Base-by-base conservation (phyloP, 2,888 invertebrate genomes). In the Cephus rjabovi region DNA sequence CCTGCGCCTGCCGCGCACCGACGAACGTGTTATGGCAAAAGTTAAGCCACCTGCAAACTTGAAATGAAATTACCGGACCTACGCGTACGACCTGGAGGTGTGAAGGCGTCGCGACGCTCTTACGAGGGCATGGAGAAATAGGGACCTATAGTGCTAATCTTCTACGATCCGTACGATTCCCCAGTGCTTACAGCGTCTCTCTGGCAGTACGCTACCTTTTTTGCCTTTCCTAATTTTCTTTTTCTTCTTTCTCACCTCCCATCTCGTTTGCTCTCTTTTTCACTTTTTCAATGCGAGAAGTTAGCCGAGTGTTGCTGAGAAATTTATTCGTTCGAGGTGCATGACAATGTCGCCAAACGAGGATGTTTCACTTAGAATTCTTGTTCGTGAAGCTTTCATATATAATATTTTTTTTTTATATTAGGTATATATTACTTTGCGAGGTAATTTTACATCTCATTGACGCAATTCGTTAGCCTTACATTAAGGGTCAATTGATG, bases 21-120 rank as follows among this genome's bases (percentile, higher is more conserved):
- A 88, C 88, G 89, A 87, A 89, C 91, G 90, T 90, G 91, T 90
- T 90, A 87, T 85, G 84, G 90, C 88, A 91, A 91, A 90, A 90
- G 91, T 91, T 90, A 91, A 91, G 88, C 90, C 85, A 87, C 89
- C 87, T 87, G 88, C 87, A 85, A 87, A 87, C 86, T 86, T 85
- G 78, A 80, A 82, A 81, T 81, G 79, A 83, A 82, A 84, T 82
- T 83, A 83, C 81, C 81, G 80, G 75, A 73, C 73, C 78, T 77
- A 75, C 76, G 71, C 34, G 31, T 31, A n/a, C 31, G 71, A 33
- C 31, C 33, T 15, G 31, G 34, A 12, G 70, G 73, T 23, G 40
- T 23, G 23, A 9, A 56, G 56, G 56, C 56, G 56, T 23, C 56
- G 56, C 56, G 56, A 56, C 56, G 56, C 56, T 56, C 56, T 56